A percentile compares a stretch with the other conserved stretches of the same genome.
phyloP scores from a whole-genome alignment of 1,140 invertebrate species.

The Bombus pascuorum region DNA sequence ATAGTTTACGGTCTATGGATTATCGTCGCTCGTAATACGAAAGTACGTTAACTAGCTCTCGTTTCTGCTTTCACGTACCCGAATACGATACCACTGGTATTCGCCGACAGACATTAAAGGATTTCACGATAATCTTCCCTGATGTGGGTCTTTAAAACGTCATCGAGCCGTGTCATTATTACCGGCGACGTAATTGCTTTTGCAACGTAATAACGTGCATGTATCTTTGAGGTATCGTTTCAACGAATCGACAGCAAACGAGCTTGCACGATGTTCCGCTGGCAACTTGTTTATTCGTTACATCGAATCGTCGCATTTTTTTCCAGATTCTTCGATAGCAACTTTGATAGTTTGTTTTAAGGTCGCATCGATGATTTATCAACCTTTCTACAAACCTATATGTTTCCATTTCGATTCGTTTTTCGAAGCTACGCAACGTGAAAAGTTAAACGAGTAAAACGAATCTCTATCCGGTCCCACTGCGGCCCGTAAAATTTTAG shows the following conservation, averaged over 20 bases:
- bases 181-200: neutral
- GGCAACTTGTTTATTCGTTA: neutral
- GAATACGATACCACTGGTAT: neutral
- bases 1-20: neutral
- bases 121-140: conserved; percentile 10
- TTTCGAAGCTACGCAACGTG: too few relatives aligned
- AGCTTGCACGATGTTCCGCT: neutral
- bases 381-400: neutral
- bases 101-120: conserved; percentile 8
- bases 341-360: neutral
- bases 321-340: too few relatives aligned
- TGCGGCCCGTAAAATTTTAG: too few relatives aligned
- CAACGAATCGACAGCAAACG: neutral
- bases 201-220: neutral
- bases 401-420: too few relatives aligned
- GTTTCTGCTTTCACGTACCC: neutral
- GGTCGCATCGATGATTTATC: too few relatives aligned
- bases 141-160: conserved; percentile 7
- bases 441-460: too few relatives aligned
- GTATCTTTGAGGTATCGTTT: neutral
- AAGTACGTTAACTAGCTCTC: neutral
- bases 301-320: neutral
- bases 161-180: conserved; percentile 9
- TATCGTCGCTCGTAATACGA: conserved; percentile 9
- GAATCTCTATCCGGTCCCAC: too few relatives aligned